Percentiles rank a stretch among this genome's conserved stretches.
phyloP scores from a whole-genome alignment of 2,113 vertebrate species.

The Charina bottae region DNA sequence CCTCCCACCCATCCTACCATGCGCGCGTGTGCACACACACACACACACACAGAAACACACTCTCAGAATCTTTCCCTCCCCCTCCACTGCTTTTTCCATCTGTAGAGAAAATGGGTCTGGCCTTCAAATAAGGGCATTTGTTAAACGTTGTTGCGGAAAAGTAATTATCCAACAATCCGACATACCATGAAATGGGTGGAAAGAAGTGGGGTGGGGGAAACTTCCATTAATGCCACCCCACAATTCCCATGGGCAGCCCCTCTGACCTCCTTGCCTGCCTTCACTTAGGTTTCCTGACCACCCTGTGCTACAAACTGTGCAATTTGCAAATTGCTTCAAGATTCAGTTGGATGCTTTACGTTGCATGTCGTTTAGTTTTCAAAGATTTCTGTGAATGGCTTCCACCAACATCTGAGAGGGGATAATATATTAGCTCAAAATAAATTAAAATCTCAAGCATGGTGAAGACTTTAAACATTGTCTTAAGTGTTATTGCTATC shows the following conservation, averaged over 20 bases:
- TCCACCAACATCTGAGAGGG: slow-evolving; percentile 68
- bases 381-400: slow-evolving; percentile 76
- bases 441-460: slow-evolving; percentile 84
- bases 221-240: slow-evolving; percentile 85
- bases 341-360: slow-evolving; percentile 77
- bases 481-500: slow-evolving; percentile 66
- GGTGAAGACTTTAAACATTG: slow-evolving; percentile 80
- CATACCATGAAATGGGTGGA: slow-evolving; percentile 50
- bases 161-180: slow-evolving; percentile 88
- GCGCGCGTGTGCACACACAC: too few species aligned
- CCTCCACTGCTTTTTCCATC: slow-evolving; percentile 39
- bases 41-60: slow-evolving; percentile 27
- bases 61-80: not conserved
- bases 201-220: slow-evolving; percentile 70
- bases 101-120: slow-evolving; percentile 79
- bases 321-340: slow-evolving; percentile 72
- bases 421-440: slow-evolving; percentile 81
- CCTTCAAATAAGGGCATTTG: slow-evolving; percentile 84
- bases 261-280: slow-evolving; percentile 87
- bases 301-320: slow-evolving; percentile 70
- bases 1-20: too few species aligned
- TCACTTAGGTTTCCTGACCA: slow-evolving; percentile 80
- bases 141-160: slow-evolving; percentile 88
- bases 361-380: slow-evolving; percentile 42
- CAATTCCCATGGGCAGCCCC: slow-evolving; percentile 76